Evolutionary conservation across 2,888 invertebrate genomes (phyloP).

Genomic region (Hirtodrosophila trivittata): DNA sequence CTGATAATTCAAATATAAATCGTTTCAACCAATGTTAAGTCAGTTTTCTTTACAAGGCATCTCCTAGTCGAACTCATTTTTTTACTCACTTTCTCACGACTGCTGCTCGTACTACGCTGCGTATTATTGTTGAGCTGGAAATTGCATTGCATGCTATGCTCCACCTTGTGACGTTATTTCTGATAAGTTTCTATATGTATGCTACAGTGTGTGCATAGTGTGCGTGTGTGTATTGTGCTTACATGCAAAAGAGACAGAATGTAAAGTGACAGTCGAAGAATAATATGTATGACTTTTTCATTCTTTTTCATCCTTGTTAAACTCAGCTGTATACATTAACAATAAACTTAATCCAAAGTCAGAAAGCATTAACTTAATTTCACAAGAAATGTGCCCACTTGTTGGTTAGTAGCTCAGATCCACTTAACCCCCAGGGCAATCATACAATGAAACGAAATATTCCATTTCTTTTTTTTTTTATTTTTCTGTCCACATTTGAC

Average conservation of each 20-base stretch:
- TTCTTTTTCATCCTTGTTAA: slow-evolving; percentile 5
- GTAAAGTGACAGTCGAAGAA: slow-evolving; percentile 48
- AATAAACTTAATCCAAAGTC: slow-evolving; percentile 20
- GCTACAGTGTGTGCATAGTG: background rate
- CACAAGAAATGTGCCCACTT: background rate
- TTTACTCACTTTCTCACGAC: too few relatives aligned
- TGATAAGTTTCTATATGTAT: slow-evolving; percentile 13
- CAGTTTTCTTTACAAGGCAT: too few relatives aligned
- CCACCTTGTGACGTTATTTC: slow-evolving; percentile 4
- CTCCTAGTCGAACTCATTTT: too few relatives aligned
- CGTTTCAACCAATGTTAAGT: too few relatives aligned
- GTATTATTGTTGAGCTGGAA: slow-evolving; percentile 52
- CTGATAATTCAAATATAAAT: too few relatives aligned
- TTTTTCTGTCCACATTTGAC: slow-evolving; percentile 39
- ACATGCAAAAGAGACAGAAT: slow-evolving; percentile 34
- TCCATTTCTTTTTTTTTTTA: slow-evolving; percentile 10
- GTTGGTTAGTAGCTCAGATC: background rate
- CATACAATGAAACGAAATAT: too few relatives aligned
- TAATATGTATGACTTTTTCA: background rate
- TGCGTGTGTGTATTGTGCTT: slow-evolving; percentile 14
- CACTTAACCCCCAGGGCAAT: background rate
- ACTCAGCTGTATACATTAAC: slow-evolving; percentile 23
- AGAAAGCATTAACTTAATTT: background rate
- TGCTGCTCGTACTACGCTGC: slow-evolving; percentile 20
- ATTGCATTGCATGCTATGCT: slow-evolving; percentile 28